A percentile compares a stretch with the other conserved stretches of the same genome.
Evolutionary conservation across 2,113 vertebrate genomes (phyloP).

Genomic region (Strix aluco): DNA sequence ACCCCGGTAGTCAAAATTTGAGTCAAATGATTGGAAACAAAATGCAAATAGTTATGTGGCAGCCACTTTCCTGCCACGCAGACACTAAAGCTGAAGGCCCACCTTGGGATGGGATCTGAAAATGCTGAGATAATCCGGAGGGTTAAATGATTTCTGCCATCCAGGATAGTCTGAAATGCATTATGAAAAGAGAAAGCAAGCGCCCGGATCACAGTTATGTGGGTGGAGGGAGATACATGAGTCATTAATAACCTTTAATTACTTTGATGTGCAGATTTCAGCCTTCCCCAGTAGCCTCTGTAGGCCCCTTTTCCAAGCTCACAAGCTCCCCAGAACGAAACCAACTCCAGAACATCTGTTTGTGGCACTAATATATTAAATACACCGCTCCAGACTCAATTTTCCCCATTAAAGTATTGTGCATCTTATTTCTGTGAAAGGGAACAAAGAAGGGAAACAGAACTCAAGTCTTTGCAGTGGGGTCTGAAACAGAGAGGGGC

Average conservation of each 20-base stretch:
- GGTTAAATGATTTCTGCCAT: not conserved
- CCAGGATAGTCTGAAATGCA: accelerated
- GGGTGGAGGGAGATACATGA: not conserved
- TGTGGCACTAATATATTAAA: accelerated
- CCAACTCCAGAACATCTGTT: not conserved
- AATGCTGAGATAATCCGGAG: not conserved
- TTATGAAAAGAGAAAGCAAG: not conserved
- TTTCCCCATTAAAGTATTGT: not conserved
- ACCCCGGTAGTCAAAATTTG: not conserved
- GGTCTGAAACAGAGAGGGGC: not conserved
- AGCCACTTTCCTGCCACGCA: not conserved
- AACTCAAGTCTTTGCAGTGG: not conserved
- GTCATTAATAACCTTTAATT: not conserved
- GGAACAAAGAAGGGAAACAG: not conserved
- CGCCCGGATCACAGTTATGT: accelerated
- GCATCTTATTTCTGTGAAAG: accelerated
- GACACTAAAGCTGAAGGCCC: not conserved
- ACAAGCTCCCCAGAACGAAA: not conserved
- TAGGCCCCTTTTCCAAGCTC: not conserved
- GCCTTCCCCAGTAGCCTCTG: not conserved
- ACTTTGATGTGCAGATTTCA: not conserved
- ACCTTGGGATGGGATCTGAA: not conserved
- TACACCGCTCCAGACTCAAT: not conserved
- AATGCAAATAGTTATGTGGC: not conserved
- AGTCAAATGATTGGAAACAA: not conserved